Base-by-base conservation (phyloP, 1,140 invertebrate species). In the Trichonephila inaurata region DNA sequence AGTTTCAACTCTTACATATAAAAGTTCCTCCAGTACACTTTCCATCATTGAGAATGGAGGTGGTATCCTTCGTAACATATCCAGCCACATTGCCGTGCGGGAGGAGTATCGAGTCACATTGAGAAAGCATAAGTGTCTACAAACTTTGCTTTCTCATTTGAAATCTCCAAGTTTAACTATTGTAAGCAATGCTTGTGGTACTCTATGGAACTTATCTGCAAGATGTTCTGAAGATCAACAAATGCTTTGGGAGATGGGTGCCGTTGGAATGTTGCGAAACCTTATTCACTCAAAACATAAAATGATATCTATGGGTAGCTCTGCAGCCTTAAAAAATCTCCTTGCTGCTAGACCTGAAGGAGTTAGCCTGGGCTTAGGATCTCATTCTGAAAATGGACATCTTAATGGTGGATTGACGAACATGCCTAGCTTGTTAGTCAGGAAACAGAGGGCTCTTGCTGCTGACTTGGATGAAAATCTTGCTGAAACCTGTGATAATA, bases 231-330 rank as follows among this genome's bases (percentile, higher is more conserved):
- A 97, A 95, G 99, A 99, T 96, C 99, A 99, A 95, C 97, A 97
- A 91, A 97, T 97, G 85, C 96, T 99, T 61, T 98, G 98, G 97
- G 98, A 99, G 95, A 97, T 99, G 95, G 98, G 98, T 0, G 99
- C 98, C 0, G 98, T 99, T 1, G 97, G 97, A 1, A 99, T 99
- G 98, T 95, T 99, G 19, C 97, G 98, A 24, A 99, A 98, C 95
- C 96, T 99, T 0, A 98, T 99, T 64, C 98, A 99, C 95, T 99
- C 98, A 0, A 98, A 99, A 95, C 99, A 99, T 96, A 98, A 98
- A 96, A 99, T 99, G 98, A 99, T 99, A 94, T 98, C 98, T 0
- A 98, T 99, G 97, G 99, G 98, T 33, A 98, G 98, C 24, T 98
- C 98, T 94, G 98, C 98, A 10, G 98, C 99, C 3, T 96, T 99